Evolutionary conservation across 2,797 vertebrate species (phyloP).

Genomic region (Cynodonichthys magdalenae): DNA sequence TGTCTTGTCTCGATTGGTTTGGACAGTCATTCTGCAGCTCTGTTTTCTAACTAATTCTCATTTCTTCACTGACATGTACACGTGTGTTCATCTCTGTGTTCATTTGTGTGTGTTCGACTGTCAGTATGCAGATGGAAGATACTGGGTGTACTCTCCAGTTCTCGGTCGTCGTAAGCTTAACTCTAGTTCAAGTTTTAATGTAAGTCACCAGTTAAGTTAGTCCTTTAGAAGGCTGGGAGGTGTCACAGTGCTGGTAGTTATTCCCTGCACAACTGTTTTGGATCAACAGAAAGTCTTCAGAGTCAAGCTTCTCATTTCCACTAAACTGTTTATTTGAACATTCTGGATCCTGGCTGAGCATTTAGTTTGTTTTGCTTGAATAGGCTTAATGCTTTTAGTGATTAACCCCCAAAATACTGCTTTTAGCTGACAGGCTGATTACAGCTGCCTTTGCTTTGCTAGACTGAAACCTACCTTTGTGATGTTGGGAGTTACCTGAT

Average conservation of each 20-base stretch:
- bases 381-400: slow-evolving; percentile 9
- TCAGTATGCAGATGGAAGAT: slow-evolving; percentile 95
- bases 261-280: slow-evolving; percentile 24
- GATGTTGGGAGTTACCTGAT: slow-evolving; percentile 3
- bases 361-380: no score
- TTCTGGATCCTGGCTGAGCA: no score
- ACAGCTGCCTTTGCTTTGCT: slow-evolving; percentile 9
- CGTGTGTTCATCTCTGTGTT: slow-evolving; percentile 29
- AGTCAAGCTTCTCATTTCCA: neutral
- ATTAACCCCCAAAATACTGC: slow-evolving; percentile 5
- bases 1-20: slow-evolving; percentile 7
- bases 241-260: slow-evolving; percentile 11
- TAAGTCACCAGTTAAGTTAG: slow-evolving; percentile 70
- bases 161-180: slow-evolving; percentile 84
- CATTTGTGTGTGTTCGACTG: slow-evolving; percentile 47
- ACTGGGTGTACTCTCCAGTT: slow-evolving; percentile 95
- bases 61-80: slow-evolving; percentile 15
- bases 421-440: slow-evolving; percentile 9
- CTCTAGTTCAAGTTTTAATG: slow-evolving; percentile 76
- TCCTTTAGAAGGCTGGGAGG: slow-evolving; percentile 13
- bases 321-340: no score
- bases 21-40: slow-evolving; percentile 3
- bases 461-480: slow-evolving; percentile 7
- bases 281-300: slow-evolving; percentile 33
- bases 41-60: slow-evolving; percentile 16